Percentiles rank a stretch among this genome's conserved stretches.
phyloP scores from a whole-genome alignment of 53 echinoderm and acorn worm species.

The Crossaster papposus region DNA sequence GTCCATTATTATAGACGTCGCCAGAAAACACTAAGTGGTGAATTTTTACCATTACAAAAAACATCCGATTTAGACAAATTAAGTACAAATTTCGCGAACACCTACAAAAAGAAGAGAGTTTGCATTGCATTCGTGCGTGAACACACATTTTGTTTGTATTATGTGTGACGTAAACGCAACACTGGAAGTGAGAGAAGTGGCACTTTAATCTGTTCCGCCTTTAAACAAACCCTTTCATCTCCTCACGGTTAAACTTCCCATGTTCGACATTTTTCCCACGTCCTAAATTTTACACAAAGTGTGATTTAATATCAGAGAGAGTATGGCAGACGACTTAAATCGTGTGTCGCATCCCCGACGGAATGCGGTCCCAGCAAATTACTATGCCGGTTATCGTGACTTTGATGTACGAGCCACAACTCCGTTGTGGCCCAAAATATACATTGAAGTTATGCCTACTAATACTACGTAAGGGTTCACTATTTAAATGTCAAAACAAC shows the following conservation, averaged over 20 bases:
- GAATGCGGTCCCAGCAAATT: no score
- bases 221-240: background rate
- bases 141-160: no score
- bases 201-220: background rate
- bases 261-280: background rate
- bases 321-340: background rate
- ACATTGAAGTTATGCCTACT: background rate
- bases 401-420: background rate
- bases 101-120: no score
- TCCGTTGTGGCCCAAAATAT: background rate
- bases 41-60: no score
- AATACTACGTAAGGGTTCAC: background rate
- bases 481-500: background rate
- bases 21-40: no score
- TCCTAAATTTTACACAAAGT: background rate
- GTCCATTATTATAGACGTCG: no score
- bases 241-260: background rate
- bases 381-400: background rate
- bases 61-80: no score
- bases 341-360: no score
- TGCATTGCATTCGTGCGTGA: no score
- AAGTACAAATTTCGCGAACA: no score
- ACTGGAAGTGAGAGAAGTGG: background rate
- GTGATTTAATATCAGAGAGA: background rate
- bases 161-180: no score